Evolutionary conservation across 64 coral and sea anemone genomes (phyloP).

Genomic region (Orbicella faveolata): DNA sequence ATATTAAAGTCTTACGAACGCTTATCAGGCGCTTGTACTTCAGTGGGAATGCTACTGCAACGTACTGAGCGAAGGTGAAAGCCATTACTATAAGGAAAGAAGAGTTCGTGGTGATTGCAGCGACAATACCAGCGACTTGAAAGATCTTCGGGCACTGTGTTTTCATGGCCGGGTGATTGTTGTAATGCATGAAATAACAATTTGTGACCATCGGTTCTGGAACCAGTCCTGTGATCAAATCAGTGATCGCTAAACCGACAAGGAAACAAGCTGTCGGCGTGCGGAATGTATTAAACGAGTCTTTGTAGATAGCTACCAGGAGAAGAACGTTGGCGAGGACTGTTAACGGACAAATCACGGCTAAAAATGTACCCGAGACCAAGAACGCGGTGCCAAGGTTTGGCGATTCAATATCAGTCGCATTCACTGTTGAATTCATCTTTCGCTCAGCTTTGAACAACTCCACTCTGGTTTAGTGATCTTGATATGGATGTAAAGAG

Average conservation of each 20-base stretch:
- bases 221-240: conserved; percentile 61
- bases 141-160: not conserved
- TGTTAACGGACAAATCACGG: conserved; percentile 52
- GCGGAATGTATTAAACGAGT: conserved; percentile 67
- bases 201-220: conserved; percentile 40
- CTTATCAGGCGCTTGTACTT: conserved; percentile 56
- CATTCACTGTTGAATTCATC: not conserved
- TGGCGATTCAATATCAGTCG: not conserved
- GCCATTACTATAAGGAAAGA: conserved; percentile 72
- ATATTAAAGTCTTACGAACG: conserved; percentile 36
- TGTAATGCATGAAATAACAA: conserved; percentile 58
- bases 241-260: conserved; percentile 52
- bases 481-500: not conserved
- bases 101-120: conserved; percentile 39
- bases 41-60: conserved; percentile 63
- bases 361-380: conserved; percentile 29
- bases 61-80: conserved; percentile 72
- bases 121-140: conserved; percentile 3
- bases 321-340: conserved; percentile 53
- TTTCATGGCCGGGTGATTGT: not conserved
- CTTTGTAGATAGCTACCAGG: conserved; percentile 60
- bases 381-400: conserved; percentile 4
- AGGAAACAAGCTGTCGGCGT: conserved; percentile 70
- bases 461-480: not conserved
- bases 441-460: not conserved